Evolutionary conservation across 2,797 vertebrate species (phyloP).

Genomic region (Acipenser transmontanus): DNA sequence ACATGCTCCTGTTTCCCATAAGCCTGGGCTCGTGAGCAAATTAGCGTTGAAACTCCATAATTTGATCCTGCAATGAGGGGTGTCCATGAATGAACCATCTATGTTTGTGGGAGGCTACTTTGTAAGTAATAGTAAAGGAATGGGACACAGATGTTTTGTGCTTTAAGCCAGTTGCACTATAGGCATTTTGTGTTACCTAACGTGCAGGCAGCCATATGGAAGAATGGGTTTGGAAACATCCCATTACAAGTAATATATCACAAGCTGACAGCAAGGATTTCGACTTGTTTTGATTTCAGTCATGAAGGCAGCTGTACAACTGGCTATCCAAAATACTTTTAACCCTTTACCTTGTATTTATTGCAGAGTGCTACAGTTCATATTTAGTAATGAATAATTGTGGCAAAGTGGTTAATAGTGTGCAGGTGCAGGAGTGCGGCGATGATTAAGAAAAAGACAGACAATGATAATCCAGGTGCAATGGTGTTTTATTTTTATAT

Average conservation of each 20-base stretch:
- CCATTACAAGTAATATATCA: constrained; percentile 88
- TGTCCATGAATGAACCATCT: constrained; percentile 56
- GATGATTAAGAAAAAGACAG: no score
- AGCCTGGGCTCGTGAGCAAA: constrained; percentile 48
- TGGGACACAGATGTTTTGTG: constrained; percentile 74
- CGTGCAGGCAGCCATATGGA: constrained; percentile 72
- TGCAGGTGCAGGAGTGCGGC: no score
- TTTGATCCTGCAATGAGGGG: constrained; percentile 56
- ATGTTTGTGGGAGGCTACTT: constrained; percentile 52
- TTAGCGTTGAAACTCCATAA: constrained; percentile 60
- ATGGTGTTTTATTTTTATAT: no score
- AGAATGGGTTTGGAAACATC: constrained; percentile 82
- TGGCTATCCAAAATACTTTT: constrained; percentile 66
- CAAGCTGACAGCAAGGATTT: constrained; percentile 77
- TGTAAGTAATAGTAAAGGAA: constrained; percentile 51
- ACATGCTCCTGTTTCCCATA: constrained; percentile 44
- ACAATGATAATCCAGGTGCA: no score
- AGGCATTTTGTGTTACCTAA: constrained; percentile 73
- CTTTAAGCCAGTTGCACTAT: constrained; percentile 51
- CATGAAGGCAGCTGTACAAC: constrained; percentile 78
- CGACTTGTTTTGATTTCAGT: constrained; percentile 88
- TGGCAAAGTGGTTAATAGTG: no score
- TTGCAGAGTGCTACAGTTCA: no score
- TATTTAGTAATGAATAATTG: no score
- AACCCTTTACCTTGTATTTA: constrained; percentile 48